Evolutionary conservation across 2,888 invertebrate species (phyloP), one percentile per base, ranked within the genome.

Genomic region (Drosophila quinaria): DNA sequence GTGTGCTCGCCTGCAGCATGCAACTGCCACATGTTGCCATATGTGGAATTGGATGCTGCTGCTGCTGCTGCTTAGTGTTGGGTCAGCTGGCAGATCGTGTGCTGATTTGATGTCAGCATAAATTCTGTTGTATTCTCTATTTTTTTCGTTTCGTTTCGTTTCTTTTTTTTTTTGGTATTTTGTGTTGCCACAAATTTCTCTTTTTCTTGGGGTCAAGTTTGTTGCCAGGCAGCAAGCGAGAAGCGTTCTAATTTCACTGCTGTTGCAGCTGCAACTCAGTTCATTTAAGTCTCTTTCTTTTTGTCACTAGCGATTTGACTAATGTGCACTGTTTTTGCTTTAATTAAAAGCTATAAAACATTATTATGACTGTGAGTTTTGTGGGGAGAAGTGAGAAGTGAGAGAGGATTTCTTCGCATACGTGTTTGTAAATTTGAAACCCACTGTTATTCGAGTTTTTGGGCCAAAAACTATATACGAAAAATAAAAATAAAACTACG

Each of bases 171-270:
- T 67, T 70, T 29, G 62, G 58, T 64, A 58, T 64, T 71, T 33
- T 25, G 5, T 35, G 35, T n/a, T 50, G 79, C 72, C 80, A 80
- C 81, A 78, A 87, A 82, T 88, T 88, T 88, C 88, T 88, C 88
- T 88, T 88, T 88, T 88, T 84, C 89, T 88, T 82, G 84, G 79
- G 89, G 90, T 88, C 88, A 90, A 88, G 87, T 87, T 88, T 90
- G 81, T 76, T 74, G 74, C 68, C 67, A 76, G 59, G 63, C 73
- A 87, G 88, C 33, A 82, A 88, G 68, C 55, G 55, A 56, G 56
- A 56, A 56, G 44, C 85, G 85, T 86, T 86, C 85, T 87, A 70
- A 77, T 86, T 86, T 88, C 87, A 74, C 80, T 80, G 62, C 49
- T 42, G 58, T 10, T 69, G 81, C 80, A 76, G 69, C 85, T 78